Percentiles rank a stretch among this genome's conserved stretches.
phyloP scores from a whole-genome alignment of 2,888 invertebrate species.

The Notocelia uddmanniana region DNA sequence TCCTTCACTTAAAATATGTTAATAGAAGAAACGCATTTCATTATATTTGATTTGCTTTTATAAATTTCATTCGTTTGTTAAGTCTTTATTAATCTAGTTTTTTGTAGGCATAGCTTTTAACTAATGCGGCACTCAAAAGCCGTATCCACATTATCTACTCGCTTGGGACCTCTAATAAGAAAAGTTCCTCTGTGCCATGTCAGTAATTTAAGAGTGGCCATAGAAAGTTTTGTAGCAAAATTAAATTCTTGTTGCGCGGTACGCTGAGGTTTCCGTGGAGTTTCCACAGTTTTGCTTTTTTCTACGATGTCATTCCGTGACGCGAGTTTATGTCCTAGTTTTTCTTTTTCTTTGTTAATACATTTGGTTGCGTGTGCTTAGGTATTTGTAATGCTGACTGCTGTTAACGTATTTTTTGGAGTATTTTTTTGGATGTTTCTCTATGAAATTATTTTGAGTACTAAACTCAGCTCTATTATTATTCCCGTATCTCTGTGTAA shows the following conservation, averaged over 20 bases:
- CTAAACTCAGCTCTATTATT: neutral
- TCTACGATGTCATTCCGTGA: slow-evolving; percentile 27
- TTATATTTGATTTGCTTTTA: too few relatives aligned
- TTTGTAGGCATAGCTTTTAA: neutral
- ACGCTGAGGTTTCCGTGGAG: slow-evolving; percentile 49
- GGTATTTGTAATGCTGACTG: neutral
- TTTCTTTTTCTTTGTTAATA: slow-evolving; percentile 23
- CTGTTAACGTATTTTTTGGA: neutral
- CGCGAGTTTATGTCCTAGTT: slow-evolving; percentile 25
- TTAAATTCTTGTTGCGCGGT: slow-evolving; percentile 69
- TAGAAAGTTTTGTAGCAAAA: slow-evolving; percentile 71
- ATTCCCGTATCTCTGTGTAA: too few relatives aligned
- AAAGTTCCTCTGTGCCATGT: slow-evolving; percentile 68
- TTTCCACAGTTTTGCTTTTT: slow-evolving; percentile 49
- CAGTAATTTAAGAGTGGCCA: slow-evolving; percentile 72
- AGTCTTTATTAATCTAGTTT: neutral
- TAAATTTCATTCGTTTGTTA: too few relatives aligned
- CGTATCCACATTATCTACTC: slow-evolving; percentile 47
- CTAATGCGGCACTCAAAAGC: slow-evolving; percentile 45
- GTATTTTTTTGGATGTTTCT: neutral
- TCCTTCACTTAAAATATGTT: too few relatives aligned
- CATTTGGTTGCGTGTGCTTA: slow-evolving; percentile 25
- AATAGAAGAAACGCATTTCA: too few relatives aligned
- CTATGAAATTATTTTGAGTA: neutral
- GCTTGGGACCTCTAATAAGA: slow-evolving; percentile 64